phyloP scores from a whole-genome alignment of 2,113 vertebrate species.

The Macroglossus sobrinus region DNA sequence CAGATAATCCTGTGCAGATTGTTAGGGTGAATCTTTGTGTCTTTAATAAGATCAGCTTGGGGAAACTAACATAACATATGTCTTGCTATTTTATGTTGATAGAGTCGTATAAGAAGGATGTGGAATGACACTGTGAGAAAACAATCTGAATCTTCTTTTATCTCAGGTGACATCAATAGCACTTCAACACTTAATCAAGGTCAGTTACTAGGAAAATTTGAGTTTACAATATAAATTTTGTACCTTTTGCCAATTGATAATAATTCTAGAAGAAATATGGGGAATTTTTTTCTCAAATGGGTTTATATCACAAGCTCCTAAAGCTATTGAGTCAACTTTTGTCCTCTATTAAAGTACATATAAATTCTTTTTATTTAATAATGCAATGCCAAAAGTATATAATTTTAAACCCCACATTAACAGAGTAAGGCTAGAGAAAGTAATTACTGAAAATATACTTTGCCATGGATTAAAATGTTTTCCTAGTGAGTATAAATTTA shows the following conservation, averaged over 20 bases:
- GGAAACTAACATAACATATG: conserved; percentile 56
- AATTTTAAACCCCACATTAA: conserved; percentile 77
- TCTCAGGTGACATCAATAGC: conserved; percentile 99
- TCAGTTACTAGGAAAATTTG: conserved; percentile 90
- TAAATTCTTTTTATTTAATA: conserved; percentile 59
- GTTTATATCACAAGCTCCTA: conserved; percentile 74
- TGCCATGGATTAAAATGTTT: conserved; percentile 75
- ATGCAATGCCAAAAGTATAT: conserved; percentile 69
- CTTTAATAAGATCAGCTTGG: background rate
- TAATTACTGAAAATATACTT: conserved; percentile 72
- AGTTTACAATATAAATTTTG: conserved; percentile 79
- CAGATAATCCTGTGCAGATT: background rate
- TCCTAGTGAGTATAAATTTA: conserved; percentile 77
- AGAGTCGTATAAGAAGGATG: conserved; percentile 99
- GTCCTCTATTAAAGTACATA: conserved; percentile 80
- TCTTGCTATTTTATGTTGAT: conserved; percentile 84
- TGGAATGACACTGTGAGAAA: conserved; percentile 99
- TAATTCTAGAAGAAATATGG: conserved; percentile 58
- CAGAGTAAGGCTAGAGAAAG: conserved; percentile 72
- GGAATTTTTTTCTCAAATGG: conserved; percentile 67
- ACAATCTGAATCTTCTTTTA: conserved; percentile 99
- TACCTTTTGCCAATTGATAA: conserved; percentile 68
- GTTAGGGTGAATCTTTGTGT: background rate
- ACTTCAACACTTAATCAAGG: conserved; percentile 99
- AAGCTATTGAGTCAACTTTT: conserved; percentile 79